These are phyloP conservation scores for Bothrops jararaca DNA, from an alignment of 2,113 vertebrate genomes.

Conservation along the genomic window DNA sequence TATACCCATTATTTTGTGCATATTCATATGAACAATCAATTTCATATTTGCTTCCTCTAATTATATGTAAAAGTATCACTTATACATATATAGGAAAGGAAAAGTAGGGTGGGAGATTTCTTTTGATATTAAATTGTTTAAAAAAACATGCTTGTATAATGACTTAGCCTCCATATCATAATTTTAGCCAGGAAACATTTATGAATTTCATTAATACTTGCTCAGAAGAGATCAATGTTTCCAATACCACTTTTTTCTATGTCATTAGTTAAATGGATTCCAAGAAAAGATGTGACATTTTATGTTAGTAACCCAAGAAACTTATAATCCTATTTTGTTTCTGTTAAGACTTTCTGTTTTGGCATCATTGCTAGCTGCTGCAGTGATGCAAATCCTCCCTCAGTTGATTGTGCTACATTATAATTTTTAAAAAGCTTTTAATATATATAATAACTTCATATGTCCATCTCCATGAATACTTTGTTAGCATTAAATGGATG, in stretches of 20 bases:
- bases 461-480: not conserved
- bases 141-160: not conserved
- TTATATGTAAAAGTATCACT: not conserved
- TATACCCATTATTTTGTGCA: not conserved
- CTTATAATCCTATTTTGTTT: constrained; percentile 1
- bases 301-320: not conserved
- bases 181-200: not conserved
- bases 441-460: not conserved
- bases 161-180: not conserved
- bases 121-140: not conserved
- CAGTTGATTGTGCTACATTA: not conserved
- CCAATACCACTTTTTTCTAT: not conserved
- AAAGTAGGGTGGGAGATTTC: not conserved
- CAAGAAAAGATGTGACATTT: not conserved
- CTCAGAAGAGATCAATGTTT: not conserved
- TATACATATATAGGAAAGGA: not conserved
- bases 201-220: not conserved
- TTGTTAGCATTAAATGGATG: not conserved
- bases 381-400: not conserved
- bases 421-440: not conserved
- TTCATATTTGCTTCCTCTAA: not conserved
- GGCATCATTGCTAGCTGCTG: not conserved
- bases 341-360: constrained; percentile 1
- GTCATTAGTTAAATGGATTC: not conserved
- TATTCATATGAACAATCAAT: not conserved